Evolutionary conservation across 2,888 invertebrate species (phyloP).

Genomic region (Ctena decussata): DNA sequence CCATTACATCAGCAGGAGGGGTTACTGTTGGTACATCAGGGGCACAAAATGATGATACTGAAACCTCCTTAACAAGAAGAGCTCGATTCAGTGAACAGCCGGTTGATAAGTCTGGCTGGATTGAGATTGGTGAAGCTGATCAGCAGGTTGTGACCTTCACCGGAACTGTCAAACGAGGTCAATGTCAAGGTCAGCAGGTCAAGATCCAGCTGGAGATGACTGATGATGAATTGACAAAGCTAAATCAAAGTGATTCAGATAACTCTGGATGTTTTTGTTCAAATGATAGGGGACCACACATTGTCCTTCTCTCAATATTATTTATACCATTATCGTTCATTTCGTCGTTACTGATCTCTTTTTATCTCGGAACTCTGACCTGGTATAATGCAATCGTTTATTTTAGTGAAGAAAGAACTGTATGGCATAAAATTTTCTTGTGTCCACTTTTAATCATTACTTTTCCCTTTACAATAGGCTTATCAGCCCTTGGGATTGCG

Average conservation of each 20-base stretch:
- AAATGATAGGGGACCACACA: slow-evolving; percentile 90
- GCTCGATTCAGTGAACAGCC: slow-evolving; percentile 59
- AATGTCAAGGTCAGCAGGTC: slow-evolving; percentile 89
- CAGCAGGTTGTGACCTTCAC: slow-evolving; percentile 59
- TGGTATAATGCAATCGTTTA: slow-evolving; percentile 93
- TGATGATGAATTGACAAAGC: slow-evolving; percentile 91
- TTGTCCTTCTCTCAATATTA: slow-evolving; percentile 90
- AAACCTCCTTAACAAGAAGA: slow-evolving; percentile 39
- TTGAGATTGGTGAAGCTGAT: slow-evolving; percentile 50
- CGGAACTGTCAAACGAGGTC: slow-evolving; percentile 89
- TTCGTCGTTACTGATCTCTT: slow-evolving; percentile 90
- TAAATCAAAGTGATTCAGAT: slow-evolving; percentile 88
- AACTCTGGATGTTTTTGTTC: slow-evolving; percentile 88
- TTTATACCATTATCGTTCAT: slow-evolving; percentile 91
- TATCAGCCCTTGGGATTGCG: slow-evolving; percentile 90
- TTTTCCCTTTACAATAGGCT: slow-evolving; percentile 91
- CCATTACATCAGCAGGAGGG: not conserved
- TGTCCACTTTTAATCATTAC: slow-evolving; percentile 91
- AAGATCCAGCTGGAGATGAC: slow-evolving; percentile 90
- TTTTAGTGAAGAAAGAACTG: slow-evolving; percentile 90
- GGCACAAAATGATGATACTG: slow-evolving; percentile 20
- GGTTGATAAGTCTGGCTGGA: slow-evolving; percentile 63
- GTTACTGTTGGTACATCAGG: not conserved
- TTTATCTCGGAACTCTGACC: slow-evolving; percentile 92
- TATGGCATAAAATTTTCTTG: slow-evolving; percentile 90